phyloP scores from a whole-genome alignment of 2,113 vertebrate genomes.

The Sinocyclocheilus anophthalmus region DNA sequence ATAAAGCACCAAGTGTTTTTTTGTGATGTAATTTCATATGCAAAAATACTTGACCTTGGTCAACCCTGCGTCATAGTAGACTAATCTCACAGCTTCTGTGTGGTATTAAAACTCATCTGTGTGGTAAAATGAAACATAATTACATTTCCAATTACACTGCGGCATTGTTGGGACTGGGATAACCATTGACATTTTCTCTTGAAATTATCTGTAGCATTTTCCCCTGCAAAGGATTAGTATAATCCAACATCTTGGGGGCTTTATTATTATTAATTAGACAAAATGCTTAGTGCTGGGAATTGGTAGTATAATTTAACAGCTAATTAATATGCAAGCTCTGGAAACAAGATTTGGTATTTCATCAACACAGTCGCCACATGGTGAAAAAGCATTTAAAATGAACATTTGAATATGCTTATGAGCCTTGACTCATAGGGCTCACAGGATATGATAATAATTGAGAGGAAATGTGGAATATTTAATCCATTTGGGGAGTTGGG shows the following conservation, averaged over 20 bases:
- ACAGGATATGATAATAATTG: conserved; percentile 51
- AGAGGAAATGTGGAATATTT: conserved; percentile 54
- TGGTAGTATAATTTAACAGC: conserved; percentile 62
- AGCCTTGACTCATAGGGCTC: conserved; percentile 54
- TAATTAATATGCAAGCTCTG: conserved; percentile 65
- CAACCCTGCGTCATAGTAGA: conserved; percentile 43
- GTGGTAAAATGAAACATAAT: conserved; percentile 59
- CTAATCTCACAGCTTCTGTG: conserved; percentile 55
- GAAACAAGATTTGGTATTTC: conserved; percentile 64
- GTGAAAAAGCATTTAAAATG: conserved; percentile 59
- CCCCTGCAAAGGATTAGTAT: conserved; percentile 63
- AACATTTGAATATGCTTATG: conserved; percentile 61
- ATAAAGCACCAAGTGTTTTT: not conserved
- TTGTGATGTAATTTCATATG: conserved; percentile 17
- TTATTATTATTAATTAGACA: conserved; percentile 67
- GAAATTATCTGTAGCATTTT: conserved; percentile 56
- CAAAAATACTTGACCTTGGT: conserved; percentile 49
- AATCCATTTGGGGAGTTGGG: conserved; percentile 36
- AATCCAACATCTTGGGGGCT: conserved; percentile 63
- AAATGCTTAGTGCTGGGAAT: conserved; percentile 66
- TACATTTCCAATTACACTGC: conserved; percentile 59
- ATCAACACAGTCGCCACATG: conserved; percentile 54
- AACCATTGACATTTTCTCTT: conserved; percentile 66
- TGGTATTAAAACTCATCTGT: conserved; percentile 56
- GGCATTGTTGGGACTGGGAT: conserved; percentile 55